These are phyloP conservation scores for Acanthosepion lycidas DNA, from an alignment of 2,888 invertebrate species.

Conservation along the genomic window DNA sequence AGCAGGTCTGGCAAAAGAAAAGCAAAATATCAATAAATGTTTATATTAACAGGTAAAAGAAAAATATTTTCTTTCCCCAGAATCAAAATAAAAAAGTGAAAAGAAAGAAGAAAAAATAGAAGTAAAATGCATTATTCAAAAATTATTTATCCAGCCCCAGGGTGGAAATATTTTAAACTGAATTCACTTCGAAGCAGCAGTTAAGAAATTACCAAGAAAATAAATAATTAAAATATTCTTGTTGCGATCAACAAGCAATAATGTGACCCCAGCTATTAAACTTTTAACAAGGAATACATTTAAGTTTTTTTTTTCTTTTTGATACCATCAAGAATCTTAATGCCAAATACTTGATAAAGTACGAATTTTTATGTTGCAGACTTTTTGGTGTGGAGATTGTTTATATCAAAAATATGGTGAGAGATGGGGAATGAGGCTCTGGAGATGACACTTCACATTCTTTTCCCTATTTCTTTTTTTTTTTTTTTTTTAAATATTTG, in stretches of 20 bases:
- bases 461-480: background rate
- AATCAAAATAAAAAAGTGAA: background rate
- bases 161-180: constrained; percentile 1
- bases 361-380: background rate
- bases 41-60: background rate
- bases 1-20: background rate
- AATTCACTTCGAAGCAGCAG: background rate
- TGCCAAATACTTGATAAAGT: background rate
- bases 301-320: background rate
- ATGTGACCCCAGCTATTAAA: background rate
- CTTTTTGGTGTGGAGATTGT: background rate
- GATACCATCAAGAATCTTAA: background rate
- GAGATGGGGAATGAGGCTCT: background rate
- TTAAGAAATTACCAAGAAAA: background rate
- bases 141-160: constrained; percentile 12
- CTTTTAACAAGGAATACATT: background rate
- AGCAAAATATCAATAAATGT: background rate
- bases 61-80: background rate
- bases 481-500: background rate
- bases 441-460: background rate
- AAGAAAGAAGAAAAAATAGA: background rate
- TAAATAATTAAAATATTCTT: background rate
- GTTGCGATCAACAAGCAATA: background rate
- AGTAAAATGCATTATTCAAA: background rate
- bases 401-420: background rate